Base-by-base conservation (phyloP, 1,140 invertebrate species). In the Saccostrea glomerata region DNA sequence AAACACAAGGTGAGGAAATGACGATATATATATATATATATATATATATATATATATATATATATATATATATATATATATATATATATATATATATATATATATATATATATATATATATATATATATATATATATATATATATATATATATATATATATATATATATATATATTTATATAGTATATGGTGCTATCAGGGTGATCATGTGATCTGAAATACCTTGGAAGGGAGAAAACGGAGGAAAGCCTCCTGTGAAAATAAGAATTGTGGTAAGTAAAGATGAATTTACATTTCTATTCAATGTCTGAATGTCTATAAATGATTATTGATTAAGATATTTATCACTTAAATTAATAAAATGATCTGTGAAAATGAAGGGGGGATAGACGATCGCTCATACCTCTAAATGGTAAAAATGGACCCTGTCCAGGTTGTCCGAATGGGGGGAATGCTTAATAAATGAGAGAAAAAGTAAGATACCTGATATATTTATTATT, bases 191-290 rank as follows among this genome's bases (percentile, higher is more conserved):
- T 47, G 47, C 47, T 47, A 7, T 47, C 9, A 47, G 6, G 47
- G 47, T 47, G 47, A 1, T 47, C 47, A 0, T 47, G 47, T 47
- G 47, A 47, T 47, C 47, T 7, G 6, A 47, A 30, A 63, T 63
- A 63, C 70, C 70, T 77, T 12, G 23, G 7, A 77, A 36, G 2
- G 70, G 25, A 13, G 3, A 77, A 77, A 77, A 77, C 12, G 70
- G 70, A 77, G 30, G 30, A 77, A 77, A 36, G 30, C 9, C 25
- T 36, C 70, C 70, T 77, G 25, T 77, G 70, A 77, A 77, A 77
- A 77, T 25, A 77, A 30, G 30, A 5, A 20, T 47, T 47, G 47
- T 47, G 2, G 0, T 47, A 7, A 7, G 17, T 6, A 63, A 63
- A 5, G 15, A 63, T 63, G 17, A 63, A 63, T 7, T 63, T 6